Evolutionary conservation across 2,797 vertebrate species (phyloP).

Genomic region (Danio jaintianensis): DNA sequence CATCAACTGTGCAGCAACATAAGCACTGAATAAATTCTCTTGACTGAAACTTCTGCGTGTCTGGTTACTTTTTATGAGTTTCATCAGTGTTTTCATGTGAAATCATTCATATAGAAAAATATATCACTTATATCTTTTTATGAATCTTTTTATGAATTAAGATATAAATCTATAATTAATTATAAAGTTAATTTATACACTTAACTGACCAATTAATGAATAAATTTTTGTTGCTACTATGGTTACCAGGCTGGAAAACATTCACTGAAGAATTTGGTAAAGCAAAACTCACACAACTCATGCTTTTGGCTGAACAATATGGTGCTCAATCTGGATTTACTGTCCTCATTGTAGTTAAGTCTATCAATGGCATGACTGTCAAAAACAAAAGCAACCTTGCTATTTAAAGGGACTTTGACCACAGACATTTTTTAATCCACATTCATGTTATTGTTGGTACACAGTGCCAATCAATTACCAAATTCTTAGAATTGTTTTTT

Average conservation of each 20-base stretch:
- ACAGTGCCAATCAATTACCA: not conserved
- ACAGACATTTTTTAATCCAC: not conserved
- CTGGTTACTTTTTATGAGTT: not conserved
- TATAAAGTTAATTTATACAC: not conserved
- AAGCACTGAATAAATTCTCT: slow-evolving; percentile 53
- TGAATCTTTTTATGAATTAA: too few relatives aligned
- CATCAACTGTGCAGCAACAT: slow-evolving; percentile 26
- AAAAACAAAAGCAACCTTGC: slow-evolving; percentile 21
- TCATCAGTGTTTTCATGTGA: not conserved
- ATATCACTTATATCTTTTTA: not conserved
- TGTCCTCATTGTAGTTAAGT: slow-evolving; percentile 48
- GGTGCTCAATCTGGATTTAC: slow-evolving; percentile 53
- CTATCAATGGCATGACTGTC: slow-evolving; percentile 50
- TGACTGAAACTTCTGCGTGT: slow-evolving; percentile 15
- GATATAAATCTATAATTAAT: not conserved
- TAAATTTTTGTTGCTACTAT: not conserved
- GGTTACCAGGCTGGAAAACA: slow-evolving; percentile 27
- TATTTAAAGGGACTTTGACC: slow-evolving; percentile 37
- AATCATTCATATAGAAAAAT: not conserved
- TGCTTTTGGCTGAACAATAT: slow-evolving; percentile 23
- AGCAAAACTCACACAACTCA: slow-evolving; percentile 18
- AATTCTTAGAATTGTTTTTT: not conserved
- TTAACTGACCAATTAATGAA: not conserved
- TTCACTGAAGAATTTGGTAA: not conserved
- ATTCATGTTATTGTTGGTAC: not conserved